phyloP scores from a whole-genome alignment of 2,888 invertebrate species.

The Aporophyla lueneburgensis region DNA sequence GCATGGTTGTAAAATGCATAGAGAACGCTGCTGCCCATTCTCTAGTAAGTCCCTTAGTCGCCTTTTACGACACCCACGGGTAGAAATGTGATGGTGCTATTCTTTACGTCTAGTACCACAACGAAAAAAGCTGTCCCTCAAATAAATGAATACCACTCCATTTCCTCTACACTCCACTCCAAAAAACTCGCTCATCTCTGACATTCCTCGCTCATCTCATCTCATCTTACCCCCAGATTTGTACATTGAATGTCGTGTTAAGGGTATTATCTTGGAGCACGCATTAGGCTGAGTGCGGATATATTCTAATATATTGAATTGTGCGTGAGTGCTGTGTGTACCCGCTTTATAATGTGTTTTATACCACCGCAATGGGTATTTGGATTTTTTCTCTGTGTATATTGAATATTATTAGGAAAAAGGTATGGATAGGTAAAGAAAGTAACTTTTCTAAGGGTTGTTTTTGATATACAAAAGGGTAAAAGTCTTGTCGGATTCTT shows the following conservation, averaged over 20 bases:
- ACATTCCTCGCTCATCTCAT: conserved; percentile 23
- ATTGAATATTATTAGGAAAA: conserved; percentile 46
- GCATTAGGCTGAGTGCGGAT: conserved; percentile 60
- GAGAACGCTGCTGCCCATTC: too few relatives aligned
- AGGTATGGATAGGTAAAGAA: conserved; percentile 12
- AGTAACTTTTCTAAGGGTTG: conserved; percentile 20
- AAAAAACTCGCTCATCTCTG: not conserved
- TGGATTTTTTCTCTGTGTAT: conserved; percentile 21
- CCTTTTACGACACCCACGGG: too few relatives aligned
- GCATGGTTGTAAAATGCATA: too few relatives aligned
- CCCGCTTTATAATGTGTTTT: conserved; percentile 45
- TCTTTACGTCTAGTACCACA: too few relatives aligned
- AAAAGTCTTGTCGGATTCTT: conserved; percentile 37
- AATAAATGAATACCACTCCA: not conserved
- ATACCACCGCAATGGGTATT: conserved; percentile 28
- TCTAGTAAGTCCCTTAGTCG: too few relatives aligned
- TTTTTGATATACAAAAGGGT: conserved; percentile 38
- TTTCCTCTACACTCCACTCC: not conserved
- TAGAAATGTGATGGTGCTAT: too few relatives aligned
- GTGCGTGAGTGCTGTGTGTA: conserved; percentile 55
- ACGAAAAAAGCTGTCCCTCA: too few relatives aligned
- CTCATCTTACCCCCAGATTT: conserved; percentile 18
- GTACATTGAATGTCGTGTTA: conserved; percentile 47
- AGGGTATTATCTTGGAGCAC: conserved; percentile 48
- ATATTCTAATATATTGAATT: conserved; percentile 60